Percentiles rank a stretch among this genome's conserved stretches.
Evolutionary conservation across 2,797 vertebrate species (phyloP).

Genomic region (Botia kubotai): DNA sequence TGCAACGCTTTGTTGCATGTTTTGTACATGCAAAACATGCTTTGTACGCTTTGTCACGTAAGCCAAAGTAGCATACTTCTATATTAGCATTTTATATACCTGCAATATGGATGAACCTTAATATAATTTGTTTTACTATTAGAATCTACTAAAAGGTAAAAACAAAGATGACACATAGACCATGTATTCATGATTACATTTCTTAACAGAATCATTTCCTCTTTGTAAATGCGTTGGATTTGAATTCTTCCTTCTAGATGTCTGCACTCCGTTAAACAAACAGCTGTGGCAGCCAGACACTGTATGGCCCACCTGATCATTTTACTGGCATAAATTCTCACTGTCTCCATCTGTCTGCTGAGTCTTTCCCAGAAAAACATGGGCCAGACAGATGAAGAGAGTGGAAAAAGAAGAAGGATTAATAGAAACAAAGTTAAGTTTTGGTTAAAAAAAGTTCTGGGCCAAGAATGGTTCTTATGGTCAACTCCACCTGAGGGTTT

Average conservation of each 20-base stretch:
- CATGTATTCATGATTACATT: neutral
- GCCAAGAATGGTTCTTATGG: neutral
- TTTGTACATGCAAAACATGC: too few species aligned
- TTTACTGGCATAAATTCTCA: slow-evolving; percentile 41
- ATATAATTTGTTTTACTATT: too few species aligned
- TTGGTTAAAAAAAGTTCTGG: neutral
- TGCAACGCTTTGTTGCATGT: too few species aligned
- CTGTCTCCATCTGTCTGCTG: slow-evolving; percentile 5
- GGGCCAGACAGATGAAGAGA: slow-evolving; percentile 16
- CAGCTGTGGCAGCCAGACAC: slow-evolving; percentile 51
- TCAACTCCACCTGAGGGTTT: too few species aligned
- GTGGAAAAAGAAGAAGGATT: neutral
- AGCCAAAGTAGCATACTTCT: too few species aligned
- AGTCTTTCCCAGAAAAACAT: slow-evolving; percentile 18
- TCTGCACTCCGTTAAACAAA: slow-evolving; percentile 46
- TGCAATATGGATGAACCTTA: too few species aligned
- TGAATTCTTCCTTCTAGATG: slow-evolving; percentile 33
- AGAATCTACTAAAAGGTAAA: neutral
- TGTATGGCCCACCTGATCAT: slow-evolving; percentile 37
- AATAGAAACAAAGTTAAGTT: neutral
- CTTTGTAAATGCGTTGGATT: slow-evolving; percentile 23
- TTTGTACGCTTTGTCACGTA: too few species aligned
- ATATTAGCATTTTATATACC: too few species aligned
- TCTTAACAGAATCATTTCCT: neutral
- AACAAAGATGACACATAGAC: neutral